These are phyloP conservation scores for Drosophila athabasca DNA, from an alignment of 1,140 invertebrate species.

Conservation along the genomic window DNA sequence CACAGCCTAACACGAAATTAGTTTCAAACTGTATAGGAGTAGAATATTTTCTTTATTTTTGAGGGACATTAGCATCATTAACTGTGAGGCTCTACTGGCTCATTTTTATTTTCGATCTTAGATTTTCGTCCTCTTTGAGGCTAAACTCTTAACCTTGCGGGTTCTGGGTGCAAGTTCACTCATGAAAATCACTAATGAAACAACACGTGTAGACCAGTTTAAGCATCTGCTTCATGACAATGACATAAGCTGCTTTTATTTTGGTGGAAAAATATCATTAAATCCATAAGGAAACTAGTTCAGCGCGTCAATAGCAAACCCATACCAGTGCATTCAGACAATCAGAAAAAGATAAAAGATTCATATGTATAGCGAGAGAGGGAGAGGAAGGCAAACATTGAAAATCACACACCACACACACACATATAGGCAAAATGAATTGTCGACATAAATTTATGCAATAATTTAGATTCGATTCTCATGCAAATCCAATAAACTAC, in stretches of 20 bases:
- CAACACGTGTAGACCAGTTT: too few species aligned
- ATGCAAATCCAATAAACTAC: conserved; percentile 70
- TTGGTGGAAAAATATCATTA: conserved; percentile 24
- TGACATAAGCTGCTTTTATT: not conserved
- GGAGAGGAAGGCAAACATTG: conserved; percentile 56
- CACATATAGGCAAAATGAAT: conserved; percentile 53
- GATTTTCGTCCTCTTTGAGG: not conserved
- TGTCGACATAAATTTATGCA: conserved; percentile 76
- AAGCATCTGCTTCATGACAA: too few species aligned
- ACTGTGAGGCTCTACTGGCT: too few species aligned
- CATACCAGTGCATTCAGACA: not conserved
- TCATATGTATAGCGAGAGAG: too few species aligned
- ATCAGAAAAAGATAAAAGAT: conserved; percentile 14
- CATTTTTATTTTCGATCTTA: not conserved
- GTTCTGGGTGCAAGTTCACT: too few species aligned
- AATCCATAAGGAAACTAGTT: conserved; percentile 63
- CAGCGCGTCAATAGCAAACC: conserved; percentile 44
- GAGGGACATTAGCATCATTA: not conserved
- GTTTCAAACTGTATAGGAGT: not conserved
- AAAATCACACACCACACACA: conserved; percentile 23
- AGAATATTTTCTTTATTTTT: not conserved
- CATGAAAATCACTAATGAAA: too few species aligned
- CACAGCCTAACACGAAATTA: conserved; percentile 16
- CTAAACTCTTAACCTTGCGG: too few species aligned
- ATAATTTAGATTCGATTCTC: conserved; percentile 80